A percentile compares a stretch with the other conserved stretches of the same genome.
Conservation (phyloP, 2,888 invertebrate species). For the Nomada fabriciana region DNA sequence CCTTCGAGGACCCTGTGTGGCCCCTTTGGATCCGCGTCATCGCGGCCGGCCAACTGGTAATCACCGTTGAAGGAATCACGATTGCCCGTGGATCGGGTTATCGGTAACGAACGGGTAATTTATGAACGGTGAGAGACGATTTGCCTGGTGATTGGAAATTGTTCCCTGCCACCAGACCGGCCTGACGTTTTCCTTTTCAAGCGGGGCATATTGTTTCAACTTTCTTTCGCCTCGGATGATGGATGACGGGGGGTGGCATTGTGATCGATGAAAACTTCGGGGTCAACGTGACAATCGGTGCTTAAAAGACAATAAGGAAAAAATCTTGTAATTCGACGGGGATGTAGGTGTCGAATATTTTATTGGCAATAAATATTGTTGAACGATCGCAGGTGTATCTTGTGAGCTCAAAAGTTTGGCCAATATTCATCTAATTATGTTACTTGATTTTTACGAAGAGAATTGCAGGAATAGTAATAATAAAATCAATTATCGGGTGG, state of each 20-base stretch:
- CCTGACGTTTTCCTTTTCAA: neutral
- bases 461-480: no score
- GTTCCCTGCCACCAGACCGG: constrained; percentile 16
- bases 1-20: constrained; percentile 67
- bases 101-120: constrained; percentile 59
- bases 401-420: no score
- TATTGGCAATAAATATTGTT: no score
- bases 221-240: neutral
- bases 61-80: constrained; percentile 58
- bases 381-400: no score
- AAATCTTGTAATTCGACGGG: no score
- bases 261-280: neutral
- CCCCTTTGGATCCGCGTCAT: constrained; percentile 66
- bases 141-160: constrained; percentile 57
- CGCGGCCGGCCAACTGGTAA: constrained; percentile 48
- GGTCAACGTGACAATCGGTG: neutral
- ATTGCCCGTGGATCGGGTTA: constrained; percentile 46
- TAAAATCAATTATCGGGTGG: no score
- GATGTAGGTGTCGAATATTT: no score
- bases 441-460: no score
- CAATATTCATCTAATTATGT: no score
- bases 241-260: neutral
- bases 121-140: constrained; percentile 44
- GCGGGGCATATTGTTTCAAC: constrained; percentile 14
- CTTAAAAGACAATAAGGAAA: no score